Percentiles rank a stretch among this genome's conserved stretches.
Evolutionary conservation across 2,113 vertebrate species (phyloP).

Genomic region (Myiopsitta monachus): DNA sequence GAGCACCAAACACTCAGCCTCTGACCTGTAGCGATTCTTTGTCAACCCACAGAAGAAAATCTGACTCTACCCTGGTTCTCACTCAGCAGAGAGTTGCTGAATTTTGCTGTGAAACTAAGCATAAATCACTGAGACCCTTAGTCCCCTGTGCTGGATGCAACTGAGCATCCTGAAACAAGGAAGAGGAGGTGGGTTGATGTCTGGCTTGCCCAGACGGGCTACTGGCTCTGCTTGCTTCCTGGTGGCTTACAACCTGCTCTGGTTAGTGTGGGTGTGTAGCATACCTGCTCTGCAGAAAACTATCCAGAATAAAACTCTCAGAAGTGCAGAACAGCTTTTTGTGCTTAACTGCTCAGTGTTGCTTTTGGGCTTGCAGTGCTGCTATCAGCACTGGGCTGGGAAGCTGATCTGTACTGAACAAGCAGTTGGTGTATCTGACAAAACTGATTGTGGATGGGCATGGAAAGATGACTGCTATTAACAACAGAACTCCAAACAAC

Average conservation of each 20-base stretch:
- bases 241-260: background rate
- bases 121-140: background rate
- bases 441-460: background rate
- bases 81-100: background rate
- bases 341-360: background rate
- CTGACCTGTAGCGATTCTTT: background rate
- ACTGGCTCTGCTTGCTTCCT: background rate
- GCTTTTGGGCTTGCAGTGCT: background rate
- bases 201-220: background rate
- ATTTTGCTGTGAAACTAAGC: constrained; percentile 3
- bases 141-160: background rate
- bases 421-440: background rate
- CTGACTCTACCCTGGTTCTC: background rate
- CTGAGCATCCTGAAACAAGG: background rate
- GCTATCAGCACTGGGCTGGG: background rate
- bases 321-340: background rate
- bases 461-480: background rate
- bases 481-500: background rate
- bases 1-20: background rate
- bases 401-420: background rate
- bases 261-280: background rate
- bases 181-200: background rate
- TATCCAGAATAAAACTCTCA: background rate
- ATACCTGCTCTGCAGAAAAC: background rate
- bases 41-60: background rate